Conservation (phyloP, 2,797 vertebrate species). For the Nothura maculosa region DNA sequence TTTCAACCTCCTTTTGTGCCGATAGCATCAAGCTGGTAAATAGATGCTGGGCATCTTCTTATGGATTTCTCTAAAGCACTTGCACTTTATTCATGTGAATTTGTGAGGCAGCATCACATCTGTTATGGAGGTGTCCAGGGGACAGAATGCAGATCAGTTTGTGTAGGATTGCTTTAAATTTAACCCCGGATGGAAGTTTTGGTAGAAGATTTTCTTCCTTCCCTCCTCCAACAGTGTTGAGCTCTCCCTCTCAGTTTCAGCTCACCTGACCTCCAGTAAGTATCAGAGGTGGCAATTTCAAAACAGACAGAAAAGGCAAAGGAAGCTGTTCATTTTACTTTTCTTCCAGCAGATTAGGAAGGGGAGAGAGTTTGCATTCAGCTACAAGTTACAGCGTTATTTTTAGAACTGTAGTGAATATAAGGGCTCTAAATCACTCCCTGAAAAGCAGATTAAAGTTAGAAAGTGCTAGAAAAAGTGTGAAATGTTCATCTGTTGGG, state of each 20-base stretch:
- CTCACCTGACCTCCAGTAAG: background rate
- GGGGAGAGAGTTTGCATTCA: background rate
- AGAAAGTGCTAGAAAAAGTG: slow-evolving; percentile 58
- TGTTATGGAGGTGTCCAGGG: slow-evolving; percentile 16
- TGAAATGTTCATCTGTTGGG: slow-evolving; percentile 56
- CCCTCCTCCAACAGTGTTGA: background rate
- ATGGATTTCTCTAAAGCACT: background rate
- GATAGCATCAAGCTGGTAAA: background rate
- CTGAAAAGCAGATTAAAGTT: slow-evolving; percentile 57
- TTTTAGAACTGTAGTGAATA: slow-evolving; percentile 30
- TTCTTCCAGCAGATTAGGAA: background rate
- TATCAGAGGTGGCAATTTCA: background rate
- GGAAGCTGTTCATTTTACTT: background rate
- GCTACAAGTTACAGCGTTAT: background rate
- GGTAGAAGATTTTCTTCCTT: background rate
- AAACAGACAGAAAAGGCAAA: background rate
- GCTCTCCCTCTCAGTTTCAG: background rate
- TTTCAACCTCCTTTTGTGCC: slow-evolving; percentile 37
- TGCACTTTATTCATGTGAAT: background rate
- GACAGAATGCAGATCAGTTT: slow-evolving; percentile 14
- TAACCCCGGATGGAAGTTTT: slow-evolving; percentile 3
- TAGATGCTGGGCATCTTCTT: slow-evolving; percentile 32
- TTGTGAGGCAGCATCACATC: background rate
- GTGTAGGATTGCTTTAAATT: slow-evolving; percentile 37
- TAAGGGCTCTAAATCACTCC: slow-evolving; percentile 11